phyloP scores from a whole-genome alignment of 2,113 vertebrate genomes.

The Oreochromis aureus region DNA sequence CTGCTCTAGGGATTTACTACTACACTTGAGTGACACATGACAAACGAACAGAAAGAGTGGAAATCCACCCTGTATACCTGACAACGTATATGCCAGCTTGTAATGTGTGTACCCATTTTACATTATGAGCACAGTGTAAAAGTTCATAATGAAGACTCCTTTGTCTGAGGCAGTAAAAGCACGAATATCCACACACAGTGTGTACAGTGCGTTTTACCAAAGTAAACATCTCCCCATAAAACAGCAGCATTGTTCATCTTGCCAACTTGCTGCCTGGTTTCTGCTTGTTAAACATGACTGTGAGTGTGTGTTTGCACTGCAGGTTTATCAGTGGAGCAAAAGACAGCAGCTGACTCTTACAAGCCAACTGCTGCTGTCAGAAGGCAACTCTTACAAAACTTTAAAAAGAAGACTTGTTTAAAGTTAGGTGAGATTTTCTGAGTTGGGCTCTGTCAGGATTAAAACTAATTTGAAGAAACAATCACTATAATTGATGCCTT shows the following conservation, averaged over 20 bases:
- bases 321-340: not conserved
- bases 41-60: not conserved
- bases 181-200: not conserved
- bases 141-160: not conserved
- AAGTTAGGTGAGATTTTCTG: not conserved
- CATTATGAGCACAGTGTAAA: not conserved
- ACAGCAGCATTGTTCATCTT: slow-evolving; percentile 10
- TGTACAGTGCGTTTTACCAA: not conserved
- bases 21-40: not conserved
- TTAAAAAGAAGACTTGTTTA: not conserved
- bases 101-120: not conserved
- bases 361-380: not conserved
- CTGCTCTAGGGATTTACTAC: not conserved
- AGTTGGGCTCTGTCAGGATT: not conserved
- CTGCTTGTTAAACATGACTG: slow-evolving; percentile 26
- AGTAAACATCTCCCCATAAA: slow-evolving; percentile 14
- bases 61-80: not conserved
- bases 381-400: not conserved
- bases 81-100: not conserved
- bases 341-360: not conserved
- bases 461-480: not conserved
- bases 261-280: not conserved
- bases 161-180: not conserved
- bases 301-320: not conserved
- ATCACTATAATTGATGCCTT: not conserved